Evolutionary conservation across 2,888 invertebrate species (phyloP), one percentile per base, ranked within the genome.

Genomic region (Belgica antarctica): DNA sequence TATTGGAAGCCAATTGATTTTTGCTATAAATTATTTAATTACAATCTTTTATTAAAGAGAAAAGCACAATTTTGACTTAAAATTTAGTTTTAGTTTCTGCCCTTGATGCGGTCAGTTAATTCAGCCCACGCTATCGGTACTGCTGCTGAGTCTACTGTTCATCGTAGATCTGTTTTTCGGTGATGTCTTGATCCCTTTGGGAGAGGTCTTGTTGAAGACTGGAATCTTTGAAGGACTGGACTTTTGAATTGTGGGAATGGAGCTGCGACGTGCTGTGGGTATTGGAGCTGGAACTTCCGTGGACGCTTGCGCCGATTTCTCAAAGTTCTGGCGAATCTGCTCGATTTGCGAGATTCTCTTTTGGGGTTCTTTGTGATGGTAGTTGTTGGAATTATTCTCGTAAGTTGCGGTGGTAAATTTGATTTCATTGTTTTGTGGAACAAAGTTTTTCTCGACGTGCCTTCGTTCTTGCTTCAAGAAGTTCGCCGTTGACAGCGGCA

Each of bases 401-500:
- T 86, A 86, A 10, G 85, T 86, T 0, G 86, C 84, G 27, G 86
- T 86, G 19, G 85, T 82, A 77, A 86, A 86, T 75, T 85, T 82
- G 73, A 86, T 86, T 74, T 84, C 83, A 72, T 84, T 82, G 76
- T 83, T 83, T 74, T 83, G 77, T 28, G 83, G 83, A 73, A 83
- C 73, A 75, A 83, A 72, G 57, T 72, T 70, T 8, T 71, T 70
- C 17, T 72, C 72, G 24, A 69, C 46, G n/a, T 71, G 62, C 12
- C 34, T 62, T 5, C 57, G 52, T 36, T 72, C 71, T 8, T 71
- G 17, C 22, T 62, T 70, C 15, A 70, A 22, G 27, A 70, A 62
- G n/a, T 62, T 70, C 2, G 47, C 62, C 5, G 47, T 70, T 1
- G 62, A 62, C 28, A 70, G 8, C 46, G 70, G 46, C 52, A 46